These are phyloP conservation scores for Aporophyla nigra DNA, from an alignment of 2,888 invertebrate species.

Conservation along the genomic window DNA sequence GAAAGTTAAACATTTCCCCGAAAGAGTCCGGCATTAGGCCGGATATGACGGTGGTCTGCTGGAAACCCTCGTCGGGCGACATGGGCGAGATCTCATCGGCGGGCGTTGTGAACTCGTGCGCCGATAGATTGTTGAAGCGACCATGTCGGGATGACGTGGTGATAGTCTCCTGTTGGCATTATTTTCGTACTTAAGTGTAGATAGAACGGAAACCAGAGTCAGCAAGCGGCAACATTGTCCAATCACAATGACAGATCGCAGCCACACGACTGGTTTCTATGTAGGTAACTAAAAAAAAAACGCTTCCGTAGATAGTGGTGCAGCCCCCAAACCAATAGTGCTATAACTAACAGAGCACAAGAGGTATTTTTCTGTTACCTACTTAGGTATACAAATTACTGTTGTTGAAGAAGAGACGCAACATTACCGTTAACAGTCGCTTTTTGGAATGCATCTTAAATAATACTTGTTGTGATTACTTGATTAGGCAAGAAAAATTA, in stretches of 20 bases:
- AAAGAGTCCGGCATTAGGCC: slow-evolving; percentile 88
- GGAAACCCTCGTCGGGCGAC: slow-evolving; percentile 81
- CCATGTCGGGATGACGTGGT: background rate
- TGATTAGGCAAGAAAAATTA: too few species aligned
- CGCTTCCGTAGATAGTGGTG: background rate
- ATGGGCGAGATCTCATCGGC: slow-evolving; percentile 82
- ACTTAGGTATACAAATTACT: background rate
- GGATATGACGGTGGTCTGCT: slow-evolving; percentile 82
- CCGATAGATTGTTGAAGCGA: slow-evolving; percentile 62
- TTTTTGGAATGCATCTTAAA: background rate
- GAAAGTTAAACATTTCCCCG: slow-evolving; percentile 88
- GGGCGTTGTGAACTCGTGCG: slow-evolving; percentile 81
- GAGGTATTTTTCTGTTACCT: too few species aligned
- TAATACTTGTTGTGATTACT: background rate
- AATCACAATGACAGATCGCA: background rate
- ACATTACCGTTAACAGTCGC: background rate
- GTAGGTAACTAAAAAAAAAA: background rate
- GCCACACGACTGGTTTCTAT: background rate
- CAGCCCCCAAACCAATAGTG: background rate
- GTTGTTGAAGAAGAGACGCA: too few species aligned
- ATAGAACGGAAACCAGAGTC: background rate
- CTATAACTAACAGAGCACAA: background rate
- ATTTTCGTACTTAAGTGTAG: slow-evolving; percentile 1
- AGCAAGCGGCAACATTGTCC: too few species aligned
- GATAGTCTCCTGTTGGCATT: slow-evolving; percentile 11